Evolutionary conservation across 2,888 invertebrate species (phyloP), one percentile per base, ranked within the genome.

Genomic region (Aelia acuminata): DNA sequence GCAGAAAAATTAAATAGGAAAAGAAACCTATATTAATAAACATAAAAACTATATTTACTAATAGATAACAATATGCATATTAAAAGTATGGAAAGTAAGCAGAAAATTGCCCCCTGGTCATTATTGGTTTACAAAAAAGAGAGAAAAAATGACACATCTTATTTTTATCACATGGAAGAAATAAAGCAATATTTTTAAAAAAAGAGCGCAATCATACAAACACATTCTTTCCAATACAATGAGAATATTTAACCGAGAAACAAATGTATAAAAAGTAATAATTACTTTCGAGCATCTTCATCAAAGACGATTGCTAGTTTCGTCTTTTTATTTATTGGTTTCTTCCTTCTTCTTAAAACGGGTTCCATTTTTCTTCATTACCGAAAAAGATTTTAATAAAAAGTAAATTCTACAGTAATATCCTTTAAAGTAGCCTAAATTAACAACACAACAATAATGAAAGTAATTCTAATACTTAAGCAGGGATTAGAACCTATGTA

Each of bases 291-390:
- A 90, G 94, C 94, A 18, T 93, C 92, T 90, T 94, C 93, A 92
- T 95, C 94, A 90, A 95, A 95, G 0, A 94, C 94, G 57, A 95
- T 91, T 91, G 93, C 92, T 1, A 94, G 91, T 91, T 94, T 93
- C 87, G 92, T 93, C 91, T 92, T 93, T 75, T 92, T 93, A 90
- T 93, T 94, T 90, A 93, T 94, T n/a, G 92, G 91, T 91, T 91
- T 91, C 84, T 89, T 89, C n/a, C 90, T 90, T 89, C 89, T 86
- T 70, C 48, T 84, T n/a, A 87, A 1, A 18, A 89, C 88, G 22
- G 80, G 88, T 10, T 88, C 84, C 87, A 80, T 47, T 31, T 35
- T 70, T 70, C 26, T 20, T 70, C 35, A 35, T 70, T 70, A 18
- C 31, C 11, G 13, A 57, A 57, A 57, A 53, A 53, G 1, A 3